Evolutionary conservation across 2,888 invertebrate species (phyloP).

Genomic region (Hemithea aestivaria): DNA sequence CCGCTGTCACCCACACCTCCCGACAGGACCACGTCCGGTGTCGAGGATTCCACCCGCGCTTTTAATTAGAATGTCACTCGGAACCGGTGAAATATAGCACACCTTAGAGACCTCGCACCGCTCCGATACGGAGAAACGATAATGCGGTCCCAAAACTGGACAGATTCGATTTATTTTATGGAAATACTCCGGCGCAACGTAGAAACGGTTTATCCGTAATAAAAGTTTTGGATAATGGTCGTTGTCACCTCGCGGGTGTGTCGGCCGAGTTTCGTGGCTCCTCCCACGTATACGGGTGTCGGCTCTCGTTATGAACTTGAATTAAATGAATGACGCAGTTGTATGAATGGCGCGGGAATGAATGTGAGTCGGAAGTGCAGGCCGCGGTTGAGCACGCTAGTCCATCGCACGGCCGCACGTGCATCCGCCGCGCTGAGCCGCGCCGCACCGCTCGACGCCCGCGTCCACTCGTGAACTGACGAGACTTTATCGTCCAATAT

Average conservation of each 20-base stretch:
- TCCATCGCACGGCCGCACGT: constrained; percentile 54
- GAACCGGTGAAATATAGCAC: constrained; percentile 66
- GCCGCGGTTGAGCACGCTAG: constrained; percentile 63
- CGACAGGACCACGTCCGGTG: constrained; percentile 49
- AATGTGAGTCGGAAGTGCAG: constrained; percentile 73
- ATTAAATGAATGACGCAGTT: constrained; percentile 74
- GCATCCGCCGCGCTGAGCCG: constrained; percentile 43
- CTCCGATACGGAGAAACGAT: constrained; percentile 62
- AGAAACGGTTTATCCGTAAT: constrained; percentile 47
- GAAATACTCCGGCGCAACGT: constrained; percentile 41
- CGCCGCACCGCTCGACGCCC: constrained; percentile 16
- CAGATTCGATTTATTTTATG: constrained; percentile 62
- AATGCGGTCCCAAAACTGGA: constrained; percentile 50
- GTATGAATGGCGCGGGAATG: constrained; percentile 75
- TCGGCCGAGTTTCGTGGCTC: constrained; percentile 42
- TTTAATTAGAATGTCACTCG: constrained; percentile 67
- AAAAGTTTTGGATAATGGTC: constrained; percentile 47
- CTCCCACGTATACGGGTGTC: constrained; percentile 55
- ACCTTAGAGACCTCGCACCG: constrained; percentile 57
- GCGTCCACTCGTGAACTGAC: neutral
- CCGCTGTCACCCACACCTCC: constrained; percentile 42
- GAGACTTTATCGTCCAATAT: too few relatives aligned
- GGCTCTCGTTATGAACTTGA: constrained; percentile 70
- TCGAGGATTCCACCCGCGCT: constrained; percentile 48
- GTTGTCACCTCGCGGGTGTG: constrained; percentile 43